A percentile compares a stretch with the other conserved stretches of the same genome.
These are phyloP conservation scores for Amiota minor DNA, from an alignment of 2,888 invertebrate species.

Conservation along the genomic window DNA sequence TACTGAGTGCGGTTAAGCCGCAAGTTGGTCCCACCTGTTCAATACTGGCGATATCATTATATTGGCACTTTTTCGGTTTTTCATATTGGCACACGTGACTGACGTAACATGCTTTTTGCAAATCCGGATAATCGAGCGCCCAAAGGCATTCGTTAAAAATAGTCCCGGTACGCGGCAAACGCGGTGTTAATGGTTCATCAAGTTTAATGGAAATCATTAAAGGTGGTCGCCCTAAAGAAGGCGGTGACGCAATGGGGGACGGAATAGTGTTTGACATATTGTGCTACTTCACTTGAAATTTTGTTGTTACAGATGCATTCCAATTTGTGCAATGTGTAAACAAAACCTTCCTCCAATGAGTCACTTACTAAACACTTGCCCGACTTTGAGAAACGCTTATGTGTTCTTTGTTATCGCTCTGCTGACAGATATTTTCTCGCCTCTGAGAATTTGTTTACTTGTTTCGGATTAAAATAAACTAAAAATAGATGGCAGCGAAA, in stretches of 20 bases:
- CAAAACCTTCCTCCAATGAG: no score
- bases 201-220: neutral
- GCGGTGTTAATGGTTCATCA: conserved; percentile 1
- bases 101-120: conserved; percentile 77
- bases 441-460: no score
- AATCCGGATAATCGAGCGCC: conserved; percentile 76
- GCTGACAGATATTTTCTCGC: no score
- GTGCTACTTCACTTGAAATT: no score
- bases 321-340: no score
- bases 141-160: conserved; percentile 75
- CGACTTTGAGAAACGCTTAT: no score
- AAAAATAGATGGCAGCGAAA: no score
- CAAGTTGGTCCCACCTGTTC: conserved; percentile 82
- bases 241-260: neutral
- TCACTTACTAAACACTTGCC: no score
- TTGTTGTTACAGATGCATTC: no score
- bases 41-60: conserved; percentile 68
- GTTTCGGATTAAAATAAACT: no score
- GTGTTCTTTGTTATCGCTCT: no score
- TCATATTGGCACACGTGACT: conserved; percentile 75
- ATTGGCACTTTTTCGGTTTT: conserved; percentile 75
- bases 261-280: neutral
- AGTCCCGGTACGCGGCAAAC: neutral
- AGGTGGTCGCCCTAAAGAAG: conserved; percentile 7
- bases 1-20: conserved; percentile 89